Conservation (phyloP, 2,888 invertebrate species). For the Hylaea fasciaria region DNA sequence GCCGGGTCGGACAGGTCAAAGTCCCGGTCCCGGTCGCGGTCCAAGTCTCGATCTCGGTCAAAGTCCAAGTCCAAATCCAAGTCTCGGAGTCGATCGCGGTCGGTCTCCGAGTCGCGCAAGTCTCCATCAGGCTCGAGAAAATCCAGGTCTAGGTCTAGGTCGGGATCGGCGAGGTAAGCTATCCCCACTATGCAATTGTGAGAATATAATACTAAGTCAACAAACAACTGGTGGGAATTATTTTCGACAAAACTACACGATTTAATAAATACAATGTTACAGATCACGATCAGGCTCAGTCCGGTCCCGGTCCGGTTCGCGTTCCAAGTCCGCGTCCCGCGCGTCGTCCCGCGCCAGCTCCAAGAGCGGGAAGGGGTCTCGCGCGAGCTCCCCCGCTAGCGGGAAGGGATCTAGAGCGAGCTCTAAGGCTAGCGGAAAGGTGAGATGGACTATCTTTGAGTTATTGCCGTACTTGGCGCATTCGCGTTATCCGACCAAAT, state of each 20-base stretch:
- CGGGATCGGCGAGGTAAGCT: conserved; percentile 32
- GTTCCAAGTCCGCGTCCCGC: conserved; percentile 61
- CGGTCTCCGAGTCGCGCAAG: conserved; percentile 67
- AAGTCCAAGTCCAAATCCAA: conserved; percentile 5
- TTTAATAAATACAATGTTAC: no score
- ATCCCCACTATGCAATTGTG: no score
- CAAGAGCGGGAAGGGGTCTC: conserved; percentile 53
- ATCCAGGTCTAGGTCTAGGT: conserved; percentile 59
- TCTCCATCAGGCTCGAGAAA: conserved; percentile 60
- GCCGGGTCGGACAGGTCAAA: conserved; percentile 67
- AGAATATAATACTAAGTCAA: no score
- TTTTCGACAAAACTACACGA: no score
- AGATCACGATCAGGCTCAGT: conserved; percentile 29
- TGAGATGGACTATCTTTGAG: conserved; percentile 30
- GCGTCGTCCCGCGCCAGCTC: conserved; percentile 70
- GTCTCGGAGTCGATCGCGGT: conserved; percentile 55
- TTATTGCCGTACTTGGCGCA: not conserved
- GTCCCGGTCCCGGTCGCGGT: conserved; percentile 55
- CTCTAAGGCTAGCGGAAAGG: conserved; percentile 70
- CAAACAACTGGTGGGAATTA: no score
- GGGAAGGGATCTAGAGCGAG: conserved; percentile 55
- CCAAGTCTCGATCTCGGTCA: conserved; percentile 48
- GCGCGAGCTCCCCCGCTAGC: conserved; percentile 59
- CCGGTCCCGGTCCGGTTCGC: conserved; percentile 54
- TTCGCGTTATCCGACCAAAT: no score